Evolutionary conservation across 1,140 invertebrate genomes (phyloP).

Genomic region (Drosophila azteca): DNA sequence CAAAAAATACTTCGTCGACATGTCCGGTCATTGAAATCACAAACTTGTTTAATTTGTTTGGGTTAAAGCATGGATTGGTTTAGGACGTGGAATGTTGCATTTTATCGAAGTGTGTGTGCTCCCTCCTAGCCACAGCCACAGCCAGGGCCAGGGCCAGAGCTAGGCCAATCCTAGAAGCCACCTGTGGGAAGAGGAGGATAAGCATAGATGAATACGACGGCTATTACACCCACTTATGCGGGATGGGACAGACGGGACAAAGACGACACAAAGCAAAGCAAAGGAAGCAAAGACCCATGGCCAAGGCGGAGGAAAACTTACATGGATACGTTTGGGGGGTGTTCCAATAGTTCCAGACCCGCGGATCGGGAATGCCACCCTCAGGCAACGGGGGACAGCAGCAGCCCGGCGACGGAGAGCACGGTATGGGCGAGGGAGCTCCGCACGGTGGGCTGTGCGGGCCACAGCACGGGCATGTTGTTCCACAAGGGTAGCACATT

Average conservation of each 20-base stretch:
- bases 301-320: conserved; percentile 46
- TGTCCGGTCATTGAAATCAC: too few relatives aligned
- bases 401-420: conserved; percentile 67
- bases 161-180: conserved; percentile 13
- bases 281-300: background rate
- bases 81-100: too few relatives aligned
- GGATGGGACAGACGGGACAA: background rate
- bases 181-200: conserved; percentile 3
- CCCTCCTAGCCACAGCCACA: background rate
- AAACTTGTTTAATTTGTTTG: background rate
- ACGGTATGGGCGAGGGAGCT: conserved; percentile 69
- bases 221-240: conserved; percentile 16
- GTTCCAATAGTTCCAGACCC: conserved; percentile 78
- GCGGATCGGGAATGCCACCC: conserved; percentile 77
- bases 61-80: too few relatives aligned
- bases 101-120: too few relatives aligned
- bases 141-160: too few relatives aligned
- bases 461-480: conserved; percentile 59
- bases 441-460: conserved; percentile 77
- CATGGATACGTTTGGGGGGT: conserved; percentile 79
- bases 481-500: too few relatives aligned
- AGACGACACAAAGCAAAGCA: too few relatives aligned
- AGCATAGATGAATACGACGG: conserved; percentile 10
- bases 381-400: conserved; percentile 69
- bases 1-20: too few relatives aligned